Evolutionary conservation across 2,797 vertebrate species (phyloP).

Genomic region (Myotis daubentonii): DNA sequence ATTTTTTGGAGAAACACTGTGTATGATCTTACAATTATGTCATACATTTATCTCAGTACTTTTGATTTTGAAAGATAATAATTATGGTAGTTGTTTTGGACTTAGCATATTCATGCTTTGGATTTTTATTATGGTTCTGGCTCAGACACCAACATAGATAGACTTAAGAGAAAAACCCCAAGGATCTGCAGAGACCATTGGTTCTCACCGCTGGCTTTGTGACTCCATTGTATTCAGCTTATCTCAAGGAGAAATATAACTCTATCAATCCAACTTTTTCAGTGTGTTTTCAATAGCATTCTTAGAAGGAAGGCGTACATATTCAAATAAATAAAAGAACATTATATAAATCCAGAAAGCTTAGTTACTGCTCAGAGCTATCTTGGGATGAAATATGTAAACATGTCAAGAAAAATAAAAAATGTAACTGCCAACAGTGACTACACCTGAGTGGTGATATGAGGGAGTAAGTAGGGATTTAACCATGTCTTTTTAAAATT

Average conservation of each 20-base stretch:
- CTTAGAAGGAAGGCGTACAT: neutral
- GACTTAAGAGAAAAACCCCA: neutral
- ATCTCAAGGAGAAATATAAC: neutral
- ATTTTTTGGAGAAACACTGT: neutral
- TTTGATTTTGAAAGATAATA: slow-evolving; percentile 20
- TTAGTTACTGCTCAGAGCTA: neutral
- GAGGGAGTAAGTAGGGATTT: neutral
- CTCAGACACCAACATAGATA: neutral
- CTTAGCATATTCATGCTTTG: neutral
- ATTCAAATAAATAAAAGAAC: slow-evolving; percentile 11
- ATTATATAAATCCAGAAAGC: neutral
- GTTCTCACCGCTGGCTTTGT: neutral
- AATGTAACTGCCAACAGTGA: neutral
- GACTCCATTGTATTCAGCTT: neutral
- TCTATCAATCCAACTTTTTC: neutral
- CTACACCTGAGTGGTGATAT: neutral
- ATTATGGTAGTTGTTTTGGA: slow-evolving; percentile 10
- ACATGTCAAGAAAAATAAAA: slow-evolving; percentile 9
- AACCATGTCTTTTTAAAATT: neutral
- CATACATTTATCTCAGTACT: neutral
- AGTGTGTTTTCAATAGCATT: neutral
- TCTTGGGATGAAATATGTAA: slow-evolving; percentile 39
- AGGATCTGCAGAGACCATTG: neutral
- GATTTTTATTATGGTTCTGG: neutral
- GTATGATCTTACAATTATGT: neutral